Percentiles rank a stretch among this genome's conserved stretches.
Conservation (phyloP, 2,797 vertebrate species). For the Paratrypauchen microcephalus region DNA sequence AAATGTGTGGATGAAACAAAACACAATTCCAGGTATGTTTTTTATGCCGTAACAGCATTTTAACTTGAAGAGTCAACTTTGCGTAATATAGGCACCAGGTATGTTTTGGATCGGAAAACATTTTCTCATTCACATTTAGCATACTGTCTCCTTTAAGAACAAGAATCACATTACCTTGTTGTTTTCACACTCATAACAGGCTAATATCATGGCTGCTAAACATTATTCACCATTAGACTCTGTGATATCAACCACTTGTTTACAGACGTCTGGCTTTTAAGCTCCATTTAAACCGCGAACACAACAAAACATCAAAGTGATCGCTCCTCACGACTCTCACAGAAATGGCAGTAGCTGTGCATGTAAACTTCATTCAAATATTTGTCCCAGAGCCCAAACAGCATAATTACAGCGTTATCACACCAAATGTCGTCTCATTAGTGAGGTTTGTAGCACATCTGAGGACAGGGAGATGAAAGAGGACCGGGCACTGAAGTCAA, state of each 20-base stretch:
- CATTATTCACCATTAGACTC: constrained; percentile 14
- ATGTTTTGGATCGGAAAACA: too few relatives aligned
- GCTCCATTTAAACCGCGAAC: constrained; percentile 22
- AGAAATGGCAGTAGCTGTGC: constrained; percentile 36
- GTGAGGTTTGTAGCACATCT: constrained; percentile 18
- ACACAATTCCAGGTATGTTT: too few relatives aligned
- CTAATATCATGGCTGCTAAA: background rate
- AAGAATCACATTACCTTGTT: too few relatives aligned
- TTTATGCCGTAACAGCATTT: too few relatives aligned
- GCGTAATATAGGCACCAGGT: too few relatives aligned
- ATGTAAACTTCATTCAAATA: constrained; percentile 35
- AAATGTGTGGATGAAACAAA: too few relatives aligned
- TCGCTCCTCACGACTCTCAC: constrained; percentile 23
- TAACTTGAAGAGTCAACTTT: too few relatives aligned
- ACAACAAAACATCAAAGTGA: constrained; percentile 13
- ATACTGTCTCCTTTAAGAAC: background rate
- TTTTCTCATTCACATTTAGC: background rate
- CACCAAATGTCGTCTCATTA: constrained; percentile 18
- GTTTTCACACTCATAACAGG: background rate
- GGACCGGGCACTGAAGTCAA: constrained; percentile 29
- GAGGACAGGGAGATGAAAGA: constrained; percentile 26
- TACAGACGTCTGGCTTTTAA: constrained; percentile 11
- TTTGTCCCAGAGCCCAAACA: constrained; percentile 28
- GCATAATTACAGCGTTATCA: constrained; percentile 8
- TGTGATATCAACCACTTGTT: constrained; percentile 18